These are phyloP conservation scores for Pollenia angustigena DNA, from an alignment of 2,888 invertebrate species.

Conservation along the genomic window DNA sequence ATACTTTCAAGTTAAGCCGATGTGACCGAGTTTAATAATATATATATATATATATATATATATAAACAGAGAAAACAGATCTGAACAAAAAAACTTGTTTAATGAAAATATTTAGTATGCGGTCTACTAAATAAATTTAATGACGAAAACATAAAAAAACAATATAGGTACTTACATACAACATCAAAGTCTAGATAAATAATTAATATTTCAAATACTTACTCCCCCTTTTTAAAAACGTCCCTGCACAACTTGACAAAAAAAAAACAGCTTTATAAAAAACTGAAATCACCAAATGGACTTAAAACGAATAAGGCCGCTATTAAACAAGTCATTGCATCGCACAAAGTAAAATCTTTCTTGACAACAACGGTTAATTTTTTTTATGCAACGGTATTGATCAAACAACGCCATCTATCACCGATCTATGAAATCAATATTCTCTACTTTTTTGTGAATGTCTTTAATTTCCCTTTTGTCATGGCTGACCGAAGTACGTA, in stretches of 20 bases:
- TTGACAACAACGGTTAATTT: conserved; percentile 64
- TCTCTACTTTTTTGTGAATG: conserved; percentile 44
- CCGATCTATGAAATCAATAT: conserved; percentile 69
- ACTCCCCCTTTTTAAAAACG: background rate
- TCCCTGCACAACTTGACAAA: background rate
- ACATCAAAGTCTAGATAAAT: background rate
- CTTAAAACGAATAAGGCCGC: conserved; percentile 66
- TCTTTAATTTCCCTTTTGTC: conserved; percentile 57
- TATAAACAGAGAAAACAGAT: no score
- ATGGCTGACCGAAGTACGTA: conserved; percentile 56
- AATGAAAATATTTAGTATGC: no score
- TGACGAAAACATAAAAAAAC: no score
- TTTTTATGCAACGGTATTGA: conserved; percentile 33
- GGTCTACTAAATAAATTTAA: no score
- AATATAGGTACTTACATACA: no score
- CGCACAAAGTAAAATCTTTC: conserved; percentile 29
- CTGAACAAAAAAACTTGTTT: no score
- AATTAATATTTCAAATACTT: background rate
- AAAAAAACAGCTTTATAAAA: conserved; percentile 8
- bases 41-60: no score
- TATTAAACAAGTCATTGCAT: conserved; percentile 10
- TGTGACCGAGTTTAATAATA: no score
- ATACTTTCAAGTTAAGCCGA: no score
- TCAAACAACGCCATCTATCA: conserved; percentile 71
- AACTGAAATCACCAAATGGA: conserved; percentile 59